phyloP scores from a whole-genome alignment of 2,888 invertebrate species.

The Schrankia costaestrigalis region DNA sequence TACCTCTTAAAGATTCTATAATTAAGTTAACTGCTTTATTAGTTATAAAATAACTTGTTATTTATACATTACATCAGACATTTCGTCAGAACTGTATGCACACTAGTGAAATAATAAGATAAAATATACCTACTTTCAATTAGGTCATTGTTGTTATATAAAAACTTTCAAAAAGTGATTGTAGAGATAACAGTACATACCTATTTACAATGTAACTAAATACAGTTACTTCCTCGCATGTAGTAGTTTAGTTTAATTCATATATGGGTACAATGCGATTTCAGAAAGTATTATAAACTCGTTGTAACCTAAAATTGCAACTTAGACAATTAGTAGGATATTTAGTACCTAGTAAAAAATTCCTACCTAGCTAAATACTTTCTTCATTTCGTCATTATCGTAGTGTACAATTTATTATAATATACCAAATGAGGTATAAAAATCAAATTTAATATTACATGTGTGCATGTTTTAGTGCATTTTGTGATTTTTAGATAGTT shows the following conservation, averaged over 20 bases:
- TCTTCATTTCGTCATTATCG: slow-evolving; percentile 57
- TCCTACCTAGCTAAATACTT: slow-evolving; percentile 47
- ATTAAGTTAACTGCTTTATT: slow-evolving; percentile 20
- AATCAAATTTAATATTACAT: slow-evolving; percentile 70
- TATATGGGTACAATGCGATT: slow-evolving; percentile 40
- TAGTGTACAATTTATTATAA: slow-evolving; percentile 69
- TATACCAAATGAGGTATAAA: slow-evolving; percentile 73
- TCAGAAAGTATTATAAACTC: slow-evolving; percentile 30
- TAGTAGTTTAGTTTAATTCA: slow-evolving; percentile 38
- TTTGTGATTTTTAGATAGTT: slow-evolving; percentile 80
- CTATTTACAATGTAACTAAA: slow-evolving; percentile 31
- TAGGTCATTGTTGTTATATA: slow-evolving; percentile 25
- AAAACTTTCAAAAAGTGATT: slow-evolving; percentile 55
- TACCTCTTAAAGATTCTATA: slow-evolving; percentile 17
- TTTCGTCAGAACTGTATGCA: slow-evolving; percentile 18
- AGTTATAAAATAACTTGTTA: slow-evolving; percentile 14
- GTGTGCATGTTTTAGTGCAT: slow-evolving; percentile 81
- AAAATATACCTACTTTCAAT: slow-evolving; percentile 17
- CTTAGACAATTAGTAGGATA: slow-evolving; percentile 60
- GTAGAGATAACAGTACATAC: slow-evolving; percentile 62
- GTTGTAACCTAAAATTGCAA: slow-evolving; percentile 41
- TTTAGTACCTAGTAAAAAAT: slow-evolving; percentile 53
- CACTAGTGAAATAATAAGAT: slow-evolving; percentile 16
- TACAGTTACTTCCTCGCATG: slow-evolving; percentile 68
- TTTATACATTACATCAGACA: slow-evolving; percentile 18